Evolutionary conservation across 1,140 invertebrate genomes (phyloP), one percentile per base, ranked within the genome.

Genomic region (Caenorhabditis remanei): DNA sequence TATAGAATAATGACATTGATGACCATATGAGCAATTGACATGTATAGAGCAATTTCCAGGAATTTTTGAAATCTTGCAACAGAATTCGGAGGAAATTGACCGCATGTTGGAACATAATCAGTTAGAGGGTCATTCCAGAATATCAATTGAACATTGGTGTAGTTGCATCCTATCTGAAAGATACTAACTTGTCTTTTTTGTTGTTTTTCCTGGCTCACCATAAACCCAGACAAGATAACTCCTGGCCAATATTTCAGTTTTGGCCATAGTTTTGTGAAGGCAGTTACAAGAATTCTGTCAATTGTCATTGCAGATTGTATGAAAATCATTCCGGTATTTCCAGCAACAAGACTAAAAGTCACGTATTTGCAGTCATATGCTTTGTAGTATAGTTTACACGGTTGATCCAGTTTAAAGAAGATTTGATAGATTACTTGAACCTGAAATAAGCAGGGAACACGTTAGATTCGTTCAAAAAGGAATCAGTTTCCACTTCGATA

Each of bases 251-350:
- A 79, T n/a, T 79, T 79, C n/a, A 79, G 19, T 24, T n/a, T 79
- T 4, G 71, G 71, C 71, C 71, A 79, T 9, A 53, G 11, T 11
- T 79, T 79, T 1, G 71, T 6, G 9, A 79, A 50, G 3, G 53
- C 14, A 16, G 71, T 79, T 24, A 46, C 46, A 6, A 79, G 13
- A 79, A 79, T 50, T 50, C 71, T n/a, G n/a, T 79, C 71, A 32
- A 79, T 79, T 11, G 71, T 79, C 71, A 79, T 79, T 50, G 71
- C 71, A 11, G 71, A 79, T 50, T 79, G 71, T 50, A 79, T 79
- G 19, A 79, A 79, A 32, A 79, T 79, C 71, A 79, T 79, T 79
- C 71, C 71, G 21, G 71, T 79, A 14, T 79, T 79, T 50, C 71
- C 71, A 9, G 71, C 71, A 4, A 79, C 71, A 21, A 79, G 46